phyloP scores from a whole-genome alignment of 2,113 vertebrate genomes.

The Mirza zaza region DNA sequence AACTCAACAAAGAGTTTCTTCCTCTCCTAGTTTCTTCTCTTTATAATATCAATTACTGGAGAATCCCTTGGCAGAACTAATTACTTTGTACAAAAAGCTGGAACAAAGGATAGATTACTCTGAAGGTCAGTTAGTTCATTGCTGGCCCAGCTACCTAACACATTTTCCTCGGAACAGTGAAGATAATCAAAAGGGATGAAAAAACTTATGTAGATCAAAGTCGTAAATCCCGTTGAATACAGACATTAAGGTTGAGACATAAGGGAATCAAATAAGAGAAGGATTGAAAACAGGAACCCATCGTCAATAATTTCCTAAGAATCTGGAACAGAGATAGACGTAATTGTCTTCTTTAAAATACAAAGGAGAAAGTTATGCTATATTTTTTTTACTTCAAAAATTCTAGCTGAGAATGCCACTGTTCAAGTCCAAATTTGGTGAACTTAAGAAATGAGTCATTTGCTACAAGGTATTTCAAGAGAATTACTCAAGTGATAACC shows the following conservation, averaged over 20 bases:
- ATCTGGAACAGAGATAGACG: background rate
- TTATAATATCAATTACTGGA: background rate
- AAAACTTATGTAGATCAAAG: background rate
- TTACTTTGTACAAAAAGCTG: slow-evolving; percentile 5
- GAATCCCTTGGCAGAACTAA: background rate
- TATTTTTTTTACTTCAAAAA: slow-evolving; percentile 9
- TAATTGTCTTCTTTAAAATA: background rate
- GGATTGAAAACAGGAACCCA: background rate
- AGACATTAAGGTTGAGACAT: background rate
- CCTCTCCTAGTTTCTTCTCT: background rate
- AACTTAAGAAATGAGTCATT: background rate
- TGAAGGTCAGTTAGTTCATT: background rate
- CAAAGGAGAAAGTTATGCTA: background rate
- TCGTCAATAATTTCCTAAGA: background rate
- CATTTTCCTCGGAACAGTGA: background rate
- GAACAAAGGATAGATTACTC: background rate
- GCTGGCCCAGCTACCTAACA: background rate
- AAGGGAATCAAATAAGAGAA: background rate
- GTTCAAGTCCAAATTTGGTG: background rate
- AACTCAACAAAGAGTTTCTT: background rate
- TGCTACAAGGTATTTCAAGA: background rate
- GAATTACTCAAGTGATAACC: background rate
- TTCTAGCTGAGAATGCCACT: background rate
- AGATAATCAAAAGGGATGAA: background rate
- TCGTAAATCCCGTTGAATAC: background rate